A percentile compares a stretch with the other conserved stretches of the same genome.
These are phyloP conservation scores for Trinectes maculatus DNA, from an alignment of 2,113 vertebrate species.

Conservation along the genomic window DNA sequence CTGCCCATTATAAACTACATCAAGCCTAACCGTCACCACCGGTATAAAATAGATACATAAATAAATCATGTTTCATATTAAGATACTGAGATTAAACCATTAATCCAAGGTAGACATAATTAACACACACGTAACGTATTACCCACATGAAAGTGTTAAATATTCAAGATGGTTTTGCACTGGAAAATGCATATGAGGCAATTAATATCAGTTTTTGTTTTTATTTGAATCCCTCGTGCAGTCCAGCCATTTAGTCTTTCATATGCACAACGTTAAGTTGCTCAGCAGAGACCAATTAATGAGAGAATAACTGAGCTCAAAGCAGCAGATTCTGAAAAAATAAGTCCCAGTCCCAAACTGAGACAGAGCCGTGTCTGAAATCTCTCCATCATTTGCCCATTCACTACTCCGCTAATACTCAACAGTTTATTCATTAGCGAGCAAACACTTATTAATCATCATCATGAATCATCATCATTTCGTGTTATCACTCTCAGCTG, in stretches of 20 bases:
- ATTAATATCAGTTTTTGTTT: not conserved
- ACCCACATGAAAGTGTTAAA: not conserved
- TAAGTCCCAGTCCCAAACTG: not conserved
- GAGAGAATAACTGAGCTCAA: not conserved
- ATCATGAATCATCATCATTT: not conserved
- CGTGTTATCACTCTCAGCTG: not conserved
- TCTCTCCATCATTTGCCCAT: not conserved
- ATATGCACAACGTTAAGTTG: not conserved
- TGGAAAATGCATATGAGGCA: not conserved
- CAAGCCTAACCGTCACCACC: constrained; percentile 4
- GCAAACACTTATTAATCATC: not conserved
- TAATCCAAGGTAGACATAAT: not conserved
- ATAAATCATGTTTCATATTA: not conserved
- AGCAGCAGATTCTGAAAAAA: not conserved
- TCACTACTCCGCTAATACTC: not conserved
- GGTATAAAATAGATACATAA: constrained; percentile 9
- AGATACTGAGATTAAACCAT: not conserved
- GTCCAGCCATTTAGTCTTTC: not conserved
- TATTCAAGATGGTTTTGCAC: not conserved
- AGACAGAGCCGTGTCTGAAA: not conserved
- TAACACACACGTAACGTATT: not conserved
- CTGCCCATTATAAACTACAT: constrained; percentile 9
- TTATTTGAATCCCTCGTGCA: not conserved
- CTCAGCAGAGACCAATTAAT: no score
- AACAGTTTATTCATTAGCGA: not conserved